phyloP scores from a whole-genome alignment of 2,113 vertebrate species.

The Cichladusa arquata region DNA sequence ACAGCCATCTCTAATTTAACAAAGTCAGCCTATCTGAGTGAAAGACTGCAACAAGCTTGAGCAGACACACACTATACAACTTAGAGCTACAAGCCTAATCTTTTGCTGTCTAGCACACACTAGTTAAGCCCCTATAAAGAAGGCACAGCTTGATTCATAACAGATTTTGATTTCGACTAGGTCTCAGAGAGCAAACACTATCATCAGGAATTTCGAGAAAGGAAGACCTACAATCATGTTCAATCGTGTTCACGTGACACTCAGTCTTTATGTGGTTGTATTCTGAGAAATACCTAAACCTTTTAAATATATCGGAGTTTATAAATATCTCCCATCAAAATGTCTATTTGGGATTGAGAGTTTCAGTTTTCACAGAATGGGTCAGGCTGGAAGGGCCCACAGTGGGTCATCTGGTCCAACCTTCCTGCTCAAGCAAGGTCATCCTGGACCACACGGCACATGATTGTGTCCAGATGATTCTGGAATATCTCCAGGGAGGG shows the following conservation, averaged over 20 bases:
- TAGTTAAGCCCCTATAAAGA: neutral
- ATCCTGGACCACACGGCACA: neutral
- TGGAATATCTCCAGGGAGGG: too few species aligned
- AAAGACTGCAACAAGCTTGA: slow-evolving; percentile 1
- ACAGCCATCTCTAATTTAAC: neutral
- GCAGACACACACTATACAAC: neutral
- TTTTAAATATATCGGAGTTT: neutral
- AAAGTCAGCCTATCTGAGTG: neutral
- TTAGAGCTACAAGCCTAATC: neutral
- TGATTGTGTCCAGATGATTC: neutral
- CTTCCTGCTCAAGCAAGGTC: neutral
- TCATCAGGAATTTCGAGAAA: neutral
- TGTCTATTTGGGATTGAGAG: neutral
- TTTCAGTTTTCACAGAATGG: neutral
- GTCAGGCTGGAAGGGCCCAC: neutral
- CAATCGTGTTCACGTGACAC: neutral
- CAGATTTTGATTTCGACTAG: neutral
- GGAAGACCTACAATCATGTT: neutral
- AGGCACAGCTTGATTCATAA: neutral
- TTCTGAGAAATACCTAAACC: neutral
- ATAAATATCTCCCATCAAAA: neutral
- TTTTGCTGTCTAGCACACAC: neutral
- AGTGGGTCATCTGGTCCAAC: too few species aligned
- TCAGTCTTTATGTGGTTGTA: neutral
- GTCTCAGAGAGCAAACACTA: neutral